A percentile compares a stretch with the other conserved stretches of the same genome.
Evolutionary conservation across 2,888 invertebrate genomes (phyloP).

Genomic region (Amphipyra tragopoginis): DNA sequence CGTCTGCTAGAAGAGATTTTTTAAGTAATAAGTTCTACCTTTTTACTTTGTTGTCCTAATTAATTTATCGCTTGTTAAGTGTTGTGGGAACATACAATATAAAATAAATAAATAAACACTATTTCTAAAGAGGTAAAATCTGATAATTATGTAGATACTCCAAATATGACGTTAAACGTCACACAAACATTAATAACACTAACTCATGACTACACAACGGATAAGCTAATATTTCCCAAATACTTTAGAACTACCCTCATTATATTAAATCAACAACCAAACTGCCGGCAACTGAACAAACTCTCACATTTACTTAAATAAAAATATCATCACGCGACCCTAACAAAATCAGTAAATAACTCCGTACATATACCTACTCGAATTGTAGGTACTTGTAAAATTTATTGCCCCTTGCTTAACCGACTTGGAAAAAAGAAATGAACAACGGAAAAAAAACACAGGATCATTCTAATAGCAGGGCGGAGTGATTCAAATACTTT

Average conservation of each 20-base stretch:
- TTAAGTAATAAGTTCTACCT: no score
- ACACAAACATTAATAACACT: constrained; percentile 4
- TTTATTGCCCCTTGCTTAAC: constrained; percentile 83
- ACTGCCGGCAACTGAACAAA: constrained; percentile 13
- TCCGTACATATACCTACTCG: constrained; percentile 73
- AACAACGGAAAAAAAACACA: constrained; percentile 74
- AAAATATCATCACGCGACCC: constrained; percentile 55
- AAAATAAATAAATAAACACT: no score
- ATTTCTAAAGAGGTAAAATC: no score
- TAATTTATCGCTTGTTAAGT: no score
- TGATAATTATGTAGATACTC: neutral
- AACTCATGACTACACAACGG: constrained; percentile 1
- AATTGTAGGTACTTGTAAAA: constrained; percentile 71
- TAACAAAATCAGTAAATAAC: constrained; percentile 76
- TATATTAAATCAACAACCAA: constrained; percentile 38
- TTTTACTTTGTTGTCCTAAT: no score
- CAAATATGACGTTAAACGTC: neutral
- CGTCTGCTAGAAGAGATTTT: no score
- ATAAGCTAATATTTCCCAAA: constrained; percentile 13
- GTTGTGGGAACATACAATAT: no score
- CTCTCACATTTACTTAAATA: constrained; percentile 34
- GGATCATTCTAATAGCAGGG: constrained; percentile 75
- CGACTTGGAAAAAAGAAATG: constrained; percentile 71
- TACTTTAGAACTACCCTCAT: constrained; percentile 42
- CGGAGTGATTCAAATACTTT: constrained; percentile 83